Evolutionary conservation across 2,113 vertebrate species (phyloP), one percentile per base, ranked within the genome.

Genomic region (Melanotaenia duboulayi): DNA sequence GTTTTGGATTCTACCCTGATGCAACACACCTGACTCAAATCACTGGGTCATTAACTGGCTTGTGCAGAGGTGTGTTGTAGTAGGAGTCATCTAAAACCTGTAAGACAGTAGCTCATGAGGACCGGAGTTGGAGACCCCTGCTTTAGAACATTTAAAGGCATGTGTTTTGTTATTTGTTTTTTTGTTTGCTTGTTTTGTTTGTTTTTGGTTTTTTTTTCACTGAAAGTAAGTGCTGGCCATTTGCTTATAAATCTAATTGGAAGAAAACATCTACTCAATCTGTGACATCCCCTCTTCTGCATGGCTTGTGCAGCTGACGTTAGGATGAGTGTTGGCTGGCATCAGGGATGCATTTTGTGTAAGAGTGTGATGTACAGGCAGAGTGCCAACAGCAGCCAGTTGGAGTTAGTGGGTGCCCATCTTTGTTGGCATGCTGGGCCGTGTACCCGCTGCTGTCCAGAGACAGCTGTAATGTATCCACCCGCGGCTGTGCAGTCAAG

Each of bases 391-490:
- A 63, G 81, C 54, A 90, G 89, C 23, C 87, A 93, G 93, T 95
- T 93, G 82, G 93, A 94, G 86, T 11, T 67, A 71, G 57, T 65
- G 89, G 73, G 83, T 89, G 91, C 93, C 78, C 77, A 74, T 92
- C 92, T 94, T 87, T 4, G 94, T 94, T 95, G 96, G 93, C 89
- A 95, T 95, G 93, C 95, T 82, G 84, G 87, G 92, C 89, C 86
- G 87, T 87, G 93, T 92, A 89, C 91, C 90, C 80, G 14, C 86
- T 94, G 92, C 87, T 93, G 94, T 93, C 95, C 93, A 24, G 92
- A 94, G 95, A 94, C 96, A 97, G 96, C 96, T 97, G 96, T 92
- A 94, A 93, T 66, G 76, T 94, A 96, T 94, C 94, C 93, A 95
- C 94, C 95, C 95, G 90, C 95, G 89, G 94, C 92, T 83, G 90